phyloP scores from a whole-genome alignment of 2,888 invertebrate genomes.

The Hermaeophaga mercurialis region DNA sequence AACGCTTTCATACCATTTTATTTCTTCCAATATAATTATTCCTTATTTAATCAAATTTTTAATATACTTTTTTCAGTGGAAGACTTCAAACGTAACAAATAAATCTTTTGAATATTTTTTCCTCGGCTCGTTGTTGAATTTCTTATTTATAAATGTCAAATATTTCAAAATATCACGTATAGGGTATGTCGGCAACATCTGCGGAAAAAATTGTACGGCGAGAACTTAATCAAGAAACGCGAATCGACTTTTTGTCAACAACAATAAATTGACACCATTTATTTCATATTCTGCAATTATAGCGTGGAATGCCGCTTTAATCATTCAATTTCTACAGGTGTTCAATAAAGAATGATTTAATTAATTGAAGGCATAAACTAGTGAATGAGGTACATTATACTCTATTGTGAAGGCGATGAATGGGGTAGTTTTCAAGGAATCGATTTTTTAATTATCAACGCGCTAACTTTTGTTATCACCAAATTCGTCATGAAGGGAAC shows the following conservation, averaged over 20 bases:
- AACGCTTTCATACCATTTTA: no score
- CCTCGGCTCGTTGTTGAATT: background rate
- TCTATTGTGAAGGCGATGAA: no score
- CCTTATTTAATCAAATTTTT: no score
- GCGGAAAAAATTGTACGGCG: background rate
- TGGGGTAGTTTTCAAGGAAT: no score
- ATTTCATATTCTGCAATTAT: constrained; percentile 14
- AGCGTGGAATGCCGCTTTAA: constrained; percentile 8
- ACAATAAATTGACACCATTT: constrained; percentile 16
- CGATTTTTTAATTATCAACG: no score
- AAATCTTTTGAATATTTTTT: background rate
- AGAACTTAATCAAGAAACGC: constrained; percentile 17
- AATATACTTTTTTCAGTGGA: no score
- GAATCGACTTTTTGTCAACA: constrained; percentile 14
- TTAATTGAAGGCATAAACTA: constrained; percentile 9
- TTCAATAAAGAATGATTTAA: constrained; percentile 15
- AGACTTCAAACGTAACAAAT: no score
- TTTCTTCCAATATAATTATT: no score
- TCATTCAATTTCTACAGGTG: constrained; percentile 19
- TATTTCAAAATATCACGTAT: background rate
- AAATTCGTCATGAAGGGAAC: no score
- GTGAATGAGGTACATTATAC: no score
- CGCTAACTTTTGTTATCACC: no score
- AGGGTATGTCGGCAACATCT: constrained; percentile 3
- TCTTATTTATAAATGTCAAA: constrained; percentile 1